Evolutionary conservation across 2,113 vertebrate species (phyloP).

Genomic region (Phalacrocorax aristotelis): DNA sequence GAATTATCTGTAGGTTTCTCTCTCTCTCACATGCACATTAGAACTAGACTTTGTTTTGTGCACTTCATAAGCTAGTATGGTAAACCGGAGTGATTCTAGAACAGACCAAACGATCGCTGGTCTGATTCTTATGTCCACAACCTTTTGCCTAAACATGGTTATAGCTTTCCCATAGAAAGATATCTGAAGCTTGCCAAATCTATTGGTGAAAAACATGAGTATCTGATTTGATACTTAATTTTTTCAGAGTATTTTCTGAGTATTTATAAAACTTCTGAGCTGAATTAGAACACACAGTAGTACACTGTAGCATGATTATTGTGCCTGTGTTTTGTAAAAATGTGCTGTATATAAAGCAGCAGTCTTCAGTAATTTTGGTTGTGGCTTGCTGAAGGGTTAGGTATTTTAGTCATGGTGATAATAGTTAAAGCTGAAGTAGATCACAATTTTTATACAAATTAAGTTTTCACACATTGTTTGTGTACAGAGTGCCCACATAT

Average conservation of each 20-base stretch:
- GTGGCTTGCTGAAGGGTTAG: background rate
- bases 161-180: background rate
- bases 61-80: background rate
- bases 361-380: background rate
- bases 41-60: background rate
- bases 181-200: background rate
- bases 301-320: background rate
- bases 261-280: background rate
- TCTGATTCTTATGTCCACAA: background rate
- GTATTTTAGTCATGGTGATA: background rate
- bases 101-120: background rate
- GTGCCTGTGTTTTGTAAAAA: background rate
- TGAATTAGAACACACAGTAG: background rate
- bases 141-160: background rate
- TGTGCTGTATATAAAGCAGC: background rate
- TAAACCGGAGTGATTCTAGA: background rate
- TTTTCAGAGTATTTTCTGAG: background rate
- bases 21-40: background rate
- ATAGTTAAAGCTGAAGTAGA: background rate
- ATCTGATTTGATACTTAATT: background rate
- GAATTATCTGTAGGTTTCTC: background rate
- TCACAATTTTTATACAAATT: background rate
- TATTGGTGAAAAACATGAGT: background rate
- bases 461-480: background rate
- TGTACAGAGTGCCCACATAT: background rate